A percentile compares a stretch with the other conserved stretches of the same genome.
Conservation (phyloP, 2,113 vertebrate species). For the Ursus arctos region DNA sequence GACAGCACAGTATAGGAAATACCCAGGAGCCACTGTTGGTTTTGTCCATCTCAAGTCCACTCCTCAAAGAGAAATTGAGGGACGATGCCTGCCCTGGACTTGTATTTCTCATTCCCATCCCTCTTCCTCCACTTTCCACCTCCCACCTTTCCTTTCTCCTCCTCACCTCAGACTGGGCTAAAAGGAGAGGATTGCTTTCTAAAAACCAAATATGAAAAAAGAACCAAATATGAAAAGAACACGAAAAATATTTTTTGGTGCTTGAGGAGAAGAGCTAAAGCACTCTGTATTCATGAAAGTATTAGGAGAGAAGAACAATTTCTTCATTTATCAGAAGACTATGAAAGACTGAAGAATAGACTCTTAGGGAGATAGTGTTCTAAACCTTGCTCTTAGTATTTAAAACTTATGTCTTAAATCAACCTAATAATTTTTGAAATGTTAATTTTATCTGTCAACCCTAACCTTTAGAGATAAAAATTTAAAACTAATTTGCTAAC, state of each 20-base stretch:
- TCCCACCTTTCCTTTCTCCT: neutral
- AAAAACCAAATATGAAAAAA: slow-evolving; percentile 20
- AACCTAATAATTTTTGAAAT: slow-evolving; percentile 29
- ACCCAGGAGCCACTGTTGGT: neutral
- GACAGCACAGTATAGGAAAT: neutral
- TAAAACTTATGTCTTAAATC: neutral
- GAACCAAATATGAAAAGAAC: neutral
- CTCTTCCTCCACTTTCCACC: neutral
- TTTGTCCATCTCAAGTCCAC: neutral
- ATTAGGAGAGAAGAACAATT: neutral
- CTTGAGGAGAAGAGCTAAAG: neutral
- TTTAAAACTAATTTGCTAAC: neutral
- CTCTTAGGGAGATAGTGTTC: neutral
- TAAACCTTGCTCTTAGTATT: neutral
- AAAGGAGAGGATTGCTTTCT: neutral
- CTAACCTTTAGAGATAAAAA: slow-evolving; percentile 24
- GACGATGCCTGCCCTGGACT: neutral
- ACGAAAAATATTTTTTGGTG: neutral
- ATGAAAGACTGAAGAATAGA: neutral
- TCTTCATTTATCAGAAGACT: neutral
- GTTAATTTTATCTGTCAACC: neutral
- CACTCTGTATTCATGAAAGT: neutral
- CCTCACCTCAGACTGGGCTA: neutral
- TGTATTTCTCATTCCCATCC: neutral
- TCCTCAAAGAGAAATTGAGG: neutral